phyloP scores from a whole-genome alignment of 2,797 vertebrate species.

The Octomys mimax region DNA sequence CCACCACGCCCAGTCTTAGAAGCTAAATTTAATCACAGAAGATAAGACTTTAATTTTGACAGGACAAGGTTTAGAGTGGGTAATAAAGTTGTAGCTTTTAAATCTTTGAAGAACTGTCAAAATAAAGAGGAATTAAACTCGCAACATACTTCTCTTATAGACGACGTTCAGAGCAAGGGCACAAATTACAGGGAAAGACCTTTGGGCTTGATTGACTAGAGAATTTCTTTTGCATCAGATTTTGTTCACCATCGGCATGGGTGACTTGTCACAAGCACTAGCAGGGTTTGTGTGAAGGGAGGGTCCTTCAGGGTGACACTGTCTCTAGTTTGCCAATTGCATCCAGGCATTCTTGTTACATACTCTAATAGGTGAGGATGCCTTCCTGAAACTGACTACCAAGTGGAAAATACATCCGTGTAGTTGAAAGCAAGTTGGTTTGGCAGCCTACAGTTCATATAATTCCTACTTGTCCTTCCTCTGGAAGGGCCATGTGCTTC shows the following conservation, averaged over 20 bases:
- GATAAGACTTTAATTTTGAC: too few species aligned
- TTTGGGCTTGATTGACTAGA: constrained; percentile 44
- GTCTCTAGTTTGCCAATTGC: neutral
- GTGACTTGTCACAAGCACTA: neutral
- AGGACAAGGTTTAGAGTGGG: too few species aligned
- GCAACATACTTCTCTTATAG: constrained; percentile 38
- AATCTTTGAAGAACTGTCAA: constrained; percentile 57
- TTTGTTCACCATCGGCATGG: neutral
- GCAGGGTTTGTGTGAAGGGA: neutral
- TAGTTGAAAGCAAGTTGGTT: neutral
- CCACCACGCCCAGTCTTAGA: too few species aligned
- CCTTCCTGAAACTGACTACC: neutral
- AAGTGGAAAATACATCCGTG: neutral
- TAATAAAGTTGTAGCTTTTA: neutral
- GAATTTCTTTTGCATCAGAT: neutral
- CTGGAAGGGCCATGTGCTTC: neutral
- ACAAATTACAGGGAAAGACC: constrained; percentile 10
- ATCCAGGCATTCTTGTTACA: neutral
- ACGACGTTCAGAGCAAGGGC: constrained; percentile 49
- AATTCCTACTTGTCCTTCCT: neutral
- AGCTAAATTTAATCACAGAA: too few species aligned
- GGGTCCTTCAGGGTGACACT: neutral
- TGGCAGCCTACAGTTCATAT: neutral
- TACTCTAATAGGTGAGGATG: neutral
- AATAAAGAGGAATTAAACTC: constrained; percentile 59